Evolutionary conservation across 2,113 vertebrate genomes (phyloP).

Genomic region (Corvus cornix): DNA sequence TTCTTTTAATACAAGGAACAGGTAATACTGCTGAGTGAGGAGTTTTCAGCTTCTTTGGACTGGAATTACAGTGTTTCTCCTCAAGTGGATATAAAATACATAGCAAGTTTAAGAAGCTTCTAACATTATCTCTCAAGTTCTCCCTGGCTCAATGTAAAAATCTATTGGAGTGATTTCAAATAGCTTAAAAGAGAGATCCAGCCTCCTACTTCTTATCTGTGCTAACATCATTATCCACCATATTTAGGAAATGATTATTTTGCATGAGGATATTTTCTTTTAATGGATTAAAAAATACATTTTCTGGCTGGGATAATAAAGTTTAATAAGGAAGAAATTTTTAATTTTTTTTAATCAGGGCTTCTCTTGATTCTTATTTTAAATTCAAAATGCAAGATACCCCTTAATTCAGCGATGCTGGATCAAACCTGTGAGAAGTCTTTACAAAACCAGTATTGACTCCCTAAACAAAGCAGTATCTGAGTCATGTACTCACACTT

Average conservation of each 20-base stretch:
- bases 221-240: background rate
- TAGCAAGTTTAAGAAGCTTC: background rate
- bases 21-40: background rate
- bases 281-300: background rate
- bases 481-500: background rate
- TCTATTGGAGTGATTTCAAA: background rate
- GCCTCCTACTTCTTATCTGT: background rate
- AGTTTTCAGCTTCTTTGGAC: background rate
- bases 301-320: background rate
- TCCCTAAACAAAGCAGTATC: background rate
- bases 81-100: background rate
- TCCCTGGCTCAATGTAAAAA: background rate
- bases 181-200: background rate
- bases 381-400: background rate
- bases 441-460: background rate
- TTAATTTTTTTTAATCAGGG: background rate
- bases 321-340: background rate
- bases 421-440: background rate
- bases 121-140: background rate
- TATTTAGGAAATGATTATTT: background rate
- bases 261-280: background rate
- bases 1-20: background rate
- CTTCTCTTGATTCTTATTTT: background rate
- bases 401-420: background rate
- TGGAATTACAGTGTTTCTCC: background rate